Conservation (phyloP, 1,140 invertebrate genomes). For the Apis cerana region DNA sequence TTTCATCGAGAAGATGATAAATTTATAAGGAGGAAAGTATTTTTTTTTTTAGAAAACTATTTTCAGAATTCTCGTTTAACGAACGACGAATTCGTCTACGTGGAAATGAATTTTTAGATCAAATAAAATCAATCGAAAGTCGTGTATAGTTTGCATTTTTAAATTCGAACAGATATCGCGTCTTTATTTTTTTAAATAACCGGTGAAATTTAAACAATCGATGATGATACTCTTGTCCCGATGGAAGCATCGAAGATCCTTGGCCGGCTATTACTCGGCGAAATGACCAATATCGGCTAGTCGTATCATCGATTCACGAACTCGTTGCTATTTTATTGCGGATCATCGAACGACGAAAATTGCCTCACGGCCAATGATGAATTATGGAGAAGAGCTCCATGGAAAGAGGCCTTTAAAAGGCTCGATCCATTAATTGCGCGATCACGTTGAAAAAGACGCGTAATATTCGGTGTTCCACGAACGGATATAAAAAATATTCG, state of each 20-base stretch:
- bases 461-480: not conserved
- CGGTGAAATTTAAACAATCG: slow-evolving; percentile 48
- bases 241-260: slow-evolving; percentile 40
- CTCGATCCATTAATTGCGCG: slow-evolving; percentile 5
- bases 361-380: slow-evolving; percentile 17
- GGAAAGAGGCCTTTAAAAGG: not conserved
- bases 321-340: slow-evolving; percentile 18
- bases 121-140: no score
- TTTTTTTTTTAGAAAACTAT: no score
- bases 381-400: slow-evolving; percentile 2
- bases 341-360: slow-evolving; percentile 24
- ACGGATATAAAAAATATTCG: slow-evolving; percentile 17
- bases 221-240: slow-evolving; percentile 41
- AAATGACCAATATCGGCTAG: slow-evolving; percentile 19
- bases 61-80: no score
- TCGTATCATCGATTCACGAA: not conserved
- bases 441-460: slow-evolving; percentile 22
- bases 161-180: no score
- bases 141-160: not conserved
- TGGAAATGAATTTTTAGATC: no score
- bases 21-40: no score
- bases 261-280: not conserved
- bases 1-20: no score
- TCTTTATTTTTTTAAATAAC: not conserved
- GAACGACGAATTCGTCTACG: no score